These are phyloP conservation scores for Araneus ventricosus DNA, from an alignment of 1,140 invertebrate species.

Conservation along the genomic window DNA sequence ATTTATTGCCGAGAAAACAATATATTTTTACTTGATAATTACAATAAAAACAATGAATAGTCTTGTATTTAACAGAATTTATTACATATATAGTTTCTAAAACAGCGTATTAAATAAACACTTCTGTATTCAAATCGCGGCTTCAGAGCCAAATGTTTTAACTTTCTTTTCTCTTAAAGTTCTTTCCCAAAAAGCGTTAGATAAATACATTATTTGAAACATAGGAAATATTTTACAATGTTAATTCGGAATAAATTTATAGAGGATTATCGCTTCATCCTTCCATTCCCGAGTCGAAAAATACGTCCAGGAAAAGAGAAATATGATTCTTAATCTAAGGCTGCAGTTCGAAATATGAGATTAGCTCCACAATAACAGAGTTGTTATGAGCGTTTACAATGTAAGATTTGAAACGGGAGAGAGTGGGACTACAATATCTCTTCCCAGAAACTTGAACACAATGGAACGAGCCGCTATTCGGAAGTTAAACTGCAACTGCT, in stretches of 20 bases:
- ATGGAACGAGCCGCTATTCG: background rate
- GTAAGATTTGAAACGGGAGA: background rate
- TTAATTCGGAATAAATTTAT: background rate
- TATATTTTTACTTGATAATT: no score
- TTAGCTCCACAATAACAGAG: background rate
- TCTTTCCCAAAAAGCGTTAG: background rate
- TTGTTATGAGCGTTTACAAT: background rate
- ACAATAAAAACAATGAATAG: no score
- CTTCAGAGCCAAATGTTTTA: no score
- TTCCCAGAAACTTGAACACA: background rate
- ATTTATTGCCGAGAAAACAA: no score
- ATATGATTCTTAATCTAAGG: background rate
- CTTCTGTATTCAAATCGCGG: no score
- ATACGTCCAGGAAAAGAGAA: background rate
- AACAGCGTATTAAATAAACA: no score
- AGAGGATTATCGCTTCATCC: background rate
- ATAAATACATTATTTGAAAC: background rate
- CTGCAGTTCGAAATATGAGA: background rate
- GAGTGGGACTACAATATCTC: background rate
- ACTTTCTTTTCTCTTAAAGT: no score
- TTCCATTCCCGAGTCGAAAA: background rate
- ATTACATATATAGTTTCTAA: no score
- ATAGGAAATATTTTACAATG: background rate
- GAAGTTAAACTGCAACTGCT: slow-evolving; percentile 16
- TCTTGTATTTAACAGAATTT: no score